Evolutionary conservation across 1,140 invertebrate genomes (phyloP).

Genomic region (Microvelia longipes): DNA sequence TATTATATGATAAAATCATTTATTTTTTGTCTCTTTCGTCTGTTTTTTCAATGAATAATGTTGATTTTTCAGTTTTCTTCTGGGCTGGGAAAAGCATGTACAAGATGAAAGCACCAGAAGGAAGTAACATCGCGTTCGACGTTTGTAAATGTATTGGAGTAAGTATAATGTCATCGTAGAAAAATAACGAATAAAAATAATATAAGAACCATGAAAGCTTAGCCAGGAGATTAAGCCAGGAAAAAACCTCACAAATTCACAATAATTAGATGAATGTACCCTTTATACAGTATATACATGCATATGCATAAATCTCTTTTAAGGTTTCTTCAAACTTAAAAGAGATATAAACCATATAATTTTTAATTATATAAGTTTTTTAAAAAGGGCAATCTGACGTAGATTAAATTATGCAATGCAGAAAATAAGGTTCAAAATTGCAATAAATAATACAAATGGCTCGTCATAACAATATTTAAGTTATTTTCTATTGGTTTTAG

Average conservation of each 20-base stretch:
- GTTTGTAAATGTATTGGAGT: conserved; percentile 63
- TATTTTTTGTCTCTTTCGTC: too few species aligned
- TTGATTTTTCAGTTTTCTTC: conserved; percentile 66
- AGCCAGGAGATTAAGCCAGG: too few species aligned
- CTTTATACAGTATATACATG: not conserved
- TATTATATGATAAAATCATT: too few species aligned
- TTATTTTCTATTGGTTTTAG: conserved; percentile 21
- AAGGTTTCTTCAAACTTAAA: not conserved
- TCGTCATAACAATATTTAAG: not conserved
- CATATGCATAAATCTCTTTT: not conserved
- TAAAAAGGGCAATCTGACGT: not conserved
- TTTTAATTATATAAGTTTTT: not conserved
- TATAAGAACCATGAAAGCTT: not conserved
- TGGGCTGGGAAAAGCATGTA: conserved; percentile 59
- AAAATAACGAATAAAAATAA: not conserved
- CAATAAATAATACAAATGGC: not conserved
- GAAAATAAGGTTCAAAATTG: not conserved
- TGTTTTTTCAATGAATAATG: too few species aligned
- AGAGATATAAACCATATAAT: not conserved
- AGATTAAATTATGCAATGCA: not conserved
- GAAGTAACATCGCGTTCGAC: conserved; percentile 67
- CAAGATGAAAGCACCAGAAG: conserved; percentile 55
- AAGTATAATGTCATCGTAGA: conserved; percentile 33
- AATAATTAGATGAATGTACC: too few species aligned
- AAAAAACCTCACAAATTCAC: too few species aligned